phyloP scores from a whole-genome alignment of 2,797 vertebrate genomes.

The Anguilla marmorata region DNA sequence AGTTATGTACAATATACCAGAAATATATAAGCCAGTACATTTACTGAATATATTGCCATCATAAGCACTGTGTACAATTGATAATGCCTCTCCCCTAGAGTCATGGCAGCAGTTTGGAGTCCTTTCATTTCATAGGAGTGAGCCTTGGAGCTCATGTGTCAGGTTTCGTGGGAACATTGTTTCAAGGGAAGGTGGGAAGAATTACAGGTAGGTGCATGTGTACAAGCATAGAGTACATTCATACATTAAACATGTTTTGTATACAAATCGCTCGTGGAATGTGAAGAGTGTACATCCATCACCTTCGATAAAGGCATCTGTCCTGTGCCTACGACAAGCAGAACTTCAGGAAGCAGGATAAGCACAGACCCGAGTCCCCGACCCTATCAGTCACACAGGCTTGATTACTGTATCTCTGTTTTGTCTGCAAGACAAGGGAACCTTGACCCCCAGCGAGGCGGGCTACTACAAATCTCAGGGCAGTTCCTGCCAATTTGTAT shows the following conservation, averaged over 20 bases:
- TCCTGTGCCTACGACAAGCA: not conserved
- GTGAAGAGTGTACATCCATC: not conserved
- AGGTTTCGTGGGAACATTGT: conserved; percentile 87
- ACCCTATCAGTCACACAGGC: not conserved
- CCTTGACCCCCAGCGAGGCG: conserved; percentile 19
- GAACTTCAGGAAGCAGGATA: not conserved
- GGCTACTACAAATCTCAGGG: conserved; percentile 28
- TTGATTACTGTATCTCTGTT: not conserved
- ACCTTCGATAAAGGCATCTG: not conserved
- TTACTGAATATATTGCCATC: not conserved
- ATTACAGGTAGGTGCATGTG: conserved; percentile 83
- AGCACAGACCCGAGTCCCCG: not conserved
- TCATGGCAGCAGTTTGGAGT: conserved; percentile 73
- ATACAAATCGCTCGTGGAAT: not conserved
- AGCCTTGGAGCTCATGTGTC: conserved; percentile 91
- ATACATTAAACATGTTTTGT: not conserved
- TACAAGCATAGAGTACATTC: not conserved
- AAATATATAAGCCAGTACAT: not conserved
- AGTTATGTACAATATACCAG: not conserved
- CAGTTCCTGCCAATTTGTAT: conserved; percentile 26
- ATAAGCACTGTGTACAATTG: not conserved
- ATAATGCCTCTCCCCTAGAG: conserved; percentile 59
- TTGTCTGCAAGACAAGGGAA: conserved; percentile 20
- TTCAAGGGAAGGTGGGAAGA: conserved; percentile 80
- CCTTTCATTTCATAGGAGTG: conserved; percentile 90